Evolutionary conservation across 2,113 vertebrate genomes (phyloP), one percentile per base, ranked within the genome.

Genomic region (Suncus etruscus): DNA sequence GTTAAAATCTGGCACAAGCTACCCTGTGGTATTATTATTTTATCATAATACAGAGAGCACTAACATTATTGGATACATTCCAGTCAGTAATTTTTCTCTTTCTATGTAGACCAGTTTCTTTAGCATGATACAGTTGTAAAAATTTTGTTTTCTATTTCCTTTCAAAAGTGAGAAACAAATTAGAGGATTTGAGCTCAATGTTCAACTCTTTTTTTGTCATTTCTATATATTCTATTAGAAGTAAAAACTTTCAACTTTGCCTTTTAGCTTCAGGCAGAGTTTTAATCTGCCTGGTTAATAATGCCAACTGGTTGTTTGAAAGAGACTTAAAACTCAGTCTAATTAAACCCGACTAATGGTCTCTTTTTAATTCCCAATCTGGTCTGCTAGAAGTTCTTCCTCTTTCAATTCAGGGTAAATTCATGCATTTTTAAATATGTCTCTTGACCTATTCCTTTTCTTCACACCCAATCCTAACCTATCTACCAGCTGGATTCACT

Each of bases 261-360:
- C 69, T 86, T 50, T 54, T 22, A 79, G 15, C 27, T 45, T n/a
- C 9, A 9, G 27, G 27, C 74, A 89, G 0, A 63, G 20, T 73
- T 79, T 85, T 79, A 24, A 66, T 73, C 65, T 76, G 69, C 58
- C 54, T 78, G 27, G 12, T 82, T 68, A 9, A n/a, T 83, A 50
- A 76, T 15, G 5, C 51, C 70, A 84, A 51, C 2, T 11, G 8
- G 70, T 48, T 65, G 24, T 78, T 45, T 87, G 51, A 31, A 72
- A 78, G 88, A 83, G 50, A 86, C 20, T 84, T 94, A 47, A 66
- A 8, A 78, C 16, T 66, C 32, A 32, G 0, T 51, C 11, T 91
- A 61, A 82, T 87, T 89, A 89, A 84, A 82, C 51, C 48, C 32
- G 48, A 39, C 65, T 88, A 20, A 70, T 29, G 61, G 74, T 86